Conservation (phyloP, 2,113 vertebrate genomes). For the Campylorhamphus procurvoides region DNA sequence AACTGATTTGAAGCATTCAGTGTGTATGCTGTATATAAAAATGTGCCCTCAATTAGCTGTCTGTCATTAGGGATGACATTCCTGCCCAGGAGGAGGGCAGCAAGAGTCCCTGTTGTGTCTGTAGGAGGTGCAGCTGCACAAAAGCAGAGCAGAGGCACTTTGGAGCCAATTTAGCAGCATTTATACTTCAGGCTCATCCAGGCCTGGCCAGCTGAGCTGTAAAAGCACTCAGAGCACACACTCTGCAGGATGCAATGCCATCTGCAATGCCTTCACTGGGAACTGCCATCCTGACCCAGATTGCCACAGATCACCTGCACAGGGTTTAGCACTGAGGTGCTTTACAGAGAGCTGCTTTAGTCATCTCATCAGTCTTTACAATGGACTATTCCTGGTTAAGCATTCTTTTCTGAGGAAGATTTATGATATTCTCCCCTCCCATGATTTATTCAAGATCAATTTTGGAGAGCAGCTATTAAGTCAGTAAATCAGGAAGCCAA, state of each 20-base stretch:
- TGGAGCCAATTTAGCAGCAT: neutral
- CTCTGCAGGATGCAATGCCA: neutral
- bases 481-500: neutral
- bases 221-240: neutral
- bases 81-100: neutral
- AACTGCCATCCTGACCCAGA: neutral
- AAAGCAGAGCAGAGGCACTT: neutral
- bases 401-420: neutral
- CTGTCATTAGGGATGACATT: neutral
- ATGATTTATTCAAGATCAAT: constrained; percentile 1
- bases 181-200: neutral
- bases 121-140: neutral
- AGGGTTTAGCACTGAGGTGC: neutral
- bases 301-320: neutral
- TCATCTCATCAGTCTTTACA: neutral
- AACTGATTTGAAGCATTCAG: neutral
- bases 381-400: neutral
- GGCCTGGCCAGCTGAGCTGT: neutral
- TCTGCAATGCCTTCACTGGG: neutral
- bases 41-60: neutral
- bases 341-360: neutral
- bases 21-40: neutral
- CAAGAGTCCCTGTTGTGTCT: neutral
- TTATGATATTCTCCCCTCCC: neutral
- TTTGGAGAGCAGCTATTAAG: constrained; percentile 17